phyloP scores from a whole-genome alignment of 2,888 invertebrate genomes.

The Octodonta nipae region DNA sequence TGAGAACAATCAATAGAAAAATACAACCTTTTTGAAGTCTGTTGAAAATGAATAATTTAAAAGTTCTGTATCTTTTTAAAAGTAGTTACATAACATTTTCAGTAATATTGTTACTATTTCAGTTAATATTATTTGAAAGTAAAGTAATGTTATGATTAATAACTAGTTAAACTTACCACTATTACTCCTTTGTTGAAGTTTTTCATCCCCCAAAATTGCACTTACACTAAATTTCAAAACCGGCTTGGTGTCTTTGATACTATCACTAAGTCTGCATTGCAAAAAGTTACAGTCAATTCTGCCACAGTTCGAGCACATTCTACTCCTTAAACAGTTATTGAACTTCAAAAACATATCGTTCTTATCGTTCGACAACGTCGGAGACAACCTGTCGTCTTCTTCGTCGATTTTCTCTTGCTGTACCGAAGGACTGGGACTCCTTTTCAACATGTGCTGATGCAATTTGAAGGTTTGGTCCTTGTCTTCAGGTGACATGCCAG shows the following conservation, averaged over 20 bases:
- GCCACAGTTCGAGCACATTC: conserved; percentile 43
- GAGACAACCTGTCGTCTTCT: conserved; percentile 26
- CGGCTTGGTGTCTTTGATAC: conserved; percentile 46
- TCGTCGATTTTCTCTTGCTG: conserved; percentile 20
- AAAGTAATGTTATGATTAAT: no score
- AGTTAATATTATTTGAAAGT: no score
- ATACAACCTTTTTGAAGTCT: no score
- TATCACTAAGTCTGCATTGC: conserved; percentile 29
- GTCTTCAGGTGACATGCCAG: conserved; percentile 29
- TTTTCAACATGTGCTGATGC: conserved; percentile 12
- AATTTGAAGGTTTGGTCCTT: conserved; percentile 15
- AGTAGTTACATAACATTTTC: no score
- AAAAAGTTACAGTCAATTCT: conserved; percentile 41
- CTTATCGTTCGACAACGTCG: conserved; percentile 18
- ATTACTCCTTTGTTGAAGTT: conserved; percentile 17
- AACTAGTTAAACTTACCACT: conserved; percentile 16
- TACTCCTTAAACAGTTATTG: conserved; percentile 29
- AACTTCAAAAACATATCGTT: conserved; percentile 29
- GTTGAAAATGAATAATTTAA: no score
- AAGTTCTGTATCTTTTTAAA: no score
- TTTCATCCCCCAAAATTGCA: conserved; percentile 66
- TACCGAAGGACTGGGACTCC: conserved; percentile 15
- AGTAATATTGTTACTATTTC: no score
- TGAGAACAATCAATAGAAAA: no score
- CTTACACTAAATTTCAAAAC: conserved; percentile 84